These are phyloP conservation scores for Myocastor coypus DNA, from an alignment of 2,113 vertebrate species.

Conservation along the genomic window DNA sequence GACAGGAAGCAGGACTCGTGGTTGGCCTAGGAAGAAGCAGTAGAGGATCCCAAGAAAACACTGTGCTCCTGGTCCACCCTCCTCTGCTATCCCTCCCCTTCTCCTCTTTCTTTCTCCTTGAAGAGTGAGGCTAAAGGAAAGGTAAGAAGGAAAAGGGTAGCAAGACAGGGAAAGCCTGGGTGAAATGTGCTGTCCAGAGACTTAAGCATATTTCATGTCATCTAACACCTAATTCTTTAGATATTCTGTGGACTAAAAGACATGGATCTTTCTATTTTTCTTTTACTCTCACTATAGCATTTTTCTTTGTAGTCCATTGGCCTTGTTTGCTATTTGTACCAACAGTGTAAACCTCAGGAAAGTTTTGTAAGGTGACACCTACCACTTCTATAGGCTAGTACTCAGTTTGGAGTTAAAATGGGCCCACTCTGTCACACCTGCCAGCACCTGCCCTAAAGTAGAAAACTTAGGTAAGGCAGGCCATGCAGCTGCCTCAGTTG, in stretches of 20 bases:
- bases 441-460: not conserved
- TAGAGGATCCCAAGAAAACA: constrained; percentile 72
- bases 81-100: rapidly evolving
- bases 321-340: constrained; percentile 18
- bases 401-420: not conserved
- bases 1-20: constrained; percentile 35
- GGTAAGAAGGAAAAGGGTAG: constrained; percentile 65
- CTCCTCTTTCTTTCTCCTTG: constrained; percentile 75
- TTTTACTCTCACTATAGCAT: constrained; percentile 37
- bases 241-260: constrained; percentile 72
- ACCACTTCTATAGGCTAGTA: not conserved
- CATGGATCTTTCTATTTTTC: not conserved
- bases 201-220: constrained; percentile 15
- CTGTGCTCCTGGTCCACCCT: constrained; percentile 44
- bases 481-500: not conserved
- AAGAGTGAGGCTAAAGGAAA: constrained; percentile 64
- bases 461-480: not conserved
- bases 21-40: constrained; percentile 11
- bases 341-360: not conserved
- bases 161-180: constrained; percentile 73
- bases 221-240: constrained; percentile 40
- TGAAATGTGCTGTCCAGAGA: constrained; percentile 62
- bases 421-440: not conserved
- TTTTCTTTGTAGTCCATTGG: constrained; percentile 36
- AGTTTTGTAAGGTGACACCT: constrained; percentile 37